These are phyloP conservation scores for Acrocephalus scirpaceus DNA, from an alignment of 2,797 vertebrate species.

Conservation along the genomic window DNA sequence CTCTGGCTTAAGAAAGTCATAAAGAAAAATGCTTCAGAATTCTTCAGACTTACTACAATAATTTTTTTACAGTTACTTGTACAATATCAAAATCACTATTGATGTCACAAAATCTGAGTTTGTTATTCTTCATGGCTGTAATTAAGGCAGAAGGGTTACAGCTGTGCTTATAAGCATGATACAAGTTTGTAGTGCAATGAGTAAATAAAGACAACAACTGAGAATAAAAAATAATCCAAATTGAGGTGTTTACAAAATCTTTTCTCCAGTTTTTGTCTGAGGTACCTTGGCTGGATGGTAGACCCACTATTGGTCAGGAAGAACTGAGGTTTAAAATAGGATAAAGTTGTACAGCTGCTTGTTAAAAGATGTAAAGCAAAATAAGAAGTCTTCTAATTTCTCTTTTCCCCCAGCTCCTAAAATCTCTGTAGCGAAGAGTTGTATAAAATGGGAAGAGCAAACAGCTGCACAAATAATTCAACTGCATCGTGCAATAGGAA, in stretches of 20 bases:
- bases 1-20: neutral
- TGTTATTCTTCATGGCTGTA: neutral
- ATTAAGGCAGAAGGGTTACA: neutral
- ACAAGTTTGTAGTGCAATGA: neutral
- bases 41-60: neutral
- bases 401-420: slow-evolving; percentile 84
- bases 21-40: neutral
- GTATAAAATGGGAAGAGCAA: slow-evolving; percentile 91
- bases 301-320: neutral
- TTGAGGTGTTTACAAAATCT: neutral
- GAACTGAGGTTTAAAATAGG: neutral
- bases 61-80: neutral
- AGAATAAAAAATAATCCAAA: neutral
- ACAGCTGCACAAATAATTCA: slow-evolving; percentile 83
- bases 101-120: neutral
- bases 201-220: neutral
- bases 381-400: neutral
- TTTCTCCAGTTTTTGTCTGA: neutral
- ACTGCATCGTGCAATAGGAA: slow-evolving; percentile 86
- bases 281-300: neutral
- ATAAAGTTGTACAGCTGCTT: neutral
- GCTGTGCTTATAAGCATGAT: neutral
- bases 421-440: slow-evolving; percentile 81
- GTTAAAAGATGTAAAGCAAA: neutral
- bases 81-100: neutral